Percentiles rank a stretch among this genome's conserved stretches.
phyloP scores from a whole-genome alignment of 2,113 vertebrate species.

The Microcebus jonahi region DNA sequence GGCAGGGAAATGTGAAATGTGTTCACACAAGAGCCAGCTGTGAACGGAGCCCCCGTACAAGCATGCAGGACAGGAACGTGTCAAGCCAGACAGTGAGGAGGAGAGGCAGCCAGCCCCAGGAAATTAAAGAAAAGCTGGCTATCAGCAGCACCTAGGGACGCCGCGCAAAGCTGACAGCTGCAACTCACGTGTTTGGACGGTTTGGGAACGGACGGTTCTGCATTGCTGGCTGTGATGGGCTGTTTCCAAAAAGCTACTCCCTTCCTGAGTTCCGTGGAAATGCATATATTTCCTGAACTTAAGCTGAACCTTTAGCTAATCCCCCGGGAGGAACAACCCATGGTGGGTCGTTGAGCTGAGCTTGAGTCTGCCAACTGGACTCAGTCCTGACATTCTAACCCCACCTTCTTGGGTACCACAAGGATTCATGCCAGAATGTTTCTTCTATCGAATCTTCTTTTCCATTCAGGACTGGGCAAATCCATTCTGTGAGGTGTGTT shows the following conservation, averaged over 20 bases:
- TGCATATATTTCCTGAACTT: neutral
- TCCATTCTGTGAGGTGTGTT: neutral
- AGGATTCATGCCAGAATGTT: neutral
- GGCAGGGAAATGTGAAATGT: neutral
- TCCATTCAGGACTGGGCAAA: neutral
- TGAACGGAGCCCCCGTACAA: neutral
- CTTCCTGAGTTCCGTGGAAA: neutral
- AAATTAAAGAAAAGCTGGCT: neutral
- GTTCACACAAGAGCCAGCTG: neutral
- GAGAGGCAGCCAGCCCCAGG: neutral
- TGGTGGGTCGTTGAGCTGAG: neutral
- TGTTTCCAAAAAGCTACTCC: neutral
- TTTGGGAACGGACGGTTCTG: too few species aligned
- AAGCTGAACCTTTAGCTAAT: neutral
- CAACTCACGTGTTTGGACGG: accelerated
- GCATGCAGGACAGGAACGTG: neutral
- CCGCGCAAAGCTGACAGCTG: neutral
- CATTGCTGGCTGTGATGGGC: accelerated
- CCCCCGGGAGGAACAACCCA: neutral
- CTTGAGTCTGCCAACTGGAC: too few species aligned
- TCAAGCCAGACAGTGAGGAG: neutral
- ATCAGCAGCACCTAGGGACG: neutral
- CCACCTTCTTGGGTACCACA: neutral
- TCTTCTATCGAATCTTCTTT: neutral
- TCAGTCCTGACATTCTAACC: neutral